phyloP scores from a whole-genome alignment of 2,797 vertebrate species.

The Rallus crepitans region DNA sequence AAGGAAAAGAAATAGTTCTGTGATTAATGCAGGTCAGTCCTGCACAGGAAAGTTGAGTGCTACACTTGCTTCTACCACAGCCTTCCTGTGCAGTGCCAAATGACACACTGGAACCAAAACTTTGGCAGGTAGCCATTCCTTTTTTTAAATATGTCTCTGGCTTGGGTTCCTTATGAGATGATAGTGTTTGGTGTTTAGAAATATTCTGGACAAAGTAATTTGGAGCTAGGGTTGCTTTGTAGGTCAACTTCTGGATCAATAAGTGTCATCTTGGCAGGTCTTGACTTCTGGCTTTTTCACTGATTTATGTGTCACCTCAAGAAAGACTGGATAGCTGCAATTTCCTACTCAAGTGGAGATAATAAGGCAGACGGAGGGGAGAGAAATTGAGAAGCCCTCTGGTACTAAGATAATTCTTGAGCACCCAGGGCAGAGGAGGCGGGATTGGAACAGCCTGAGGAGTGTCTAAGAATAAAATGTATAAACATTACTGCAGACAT shows the following conservation, averaged over 20 bases:
- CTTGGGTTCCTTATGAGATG: background rate
- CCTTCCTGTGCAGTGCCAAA: background rate
- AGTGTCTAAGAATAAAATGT: constrained; percentile 4
- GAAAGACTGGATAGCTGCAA: constrained; percentile 32
- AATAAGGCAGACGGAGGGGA: constrained; percentile 21
- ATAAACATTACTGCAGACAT: background rate
- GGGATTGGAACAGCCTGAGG: background rate
- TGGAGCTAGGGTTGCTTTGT: background rate
- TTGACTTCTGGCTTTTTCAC: constrained; percentile 10
- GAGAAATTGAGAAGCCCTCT: constrained; percentile 20
- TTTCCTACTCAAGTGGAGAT: constrained; percentile 50
- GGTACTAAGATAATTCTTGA: constrained; percentile 27
- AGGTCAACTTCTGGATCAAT: constrained; percentile 34
- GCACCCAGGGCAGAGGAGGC: background rate
- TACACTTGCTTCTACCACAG: background rate
- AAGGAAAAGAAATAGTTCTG: background rate
- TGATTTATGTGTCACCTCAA: constrained; percentile 37
- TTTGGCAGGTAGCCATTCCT: constrained; percentile 2
- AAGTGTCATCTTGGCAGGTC: background rate
- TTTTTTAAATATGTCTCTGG: background rate
- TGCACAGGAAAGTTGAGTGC: background rate
- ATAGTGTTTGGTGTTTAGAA: background rate
- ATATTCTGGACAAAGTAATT: background rate
- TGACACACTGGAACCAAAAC: background rate
- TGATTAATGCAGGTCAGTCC: background rate